Evolutionary conservation across 2,888 invertebrate genomes (phyloP).

Genomic region (Dysmachus trigonus): DNA sequence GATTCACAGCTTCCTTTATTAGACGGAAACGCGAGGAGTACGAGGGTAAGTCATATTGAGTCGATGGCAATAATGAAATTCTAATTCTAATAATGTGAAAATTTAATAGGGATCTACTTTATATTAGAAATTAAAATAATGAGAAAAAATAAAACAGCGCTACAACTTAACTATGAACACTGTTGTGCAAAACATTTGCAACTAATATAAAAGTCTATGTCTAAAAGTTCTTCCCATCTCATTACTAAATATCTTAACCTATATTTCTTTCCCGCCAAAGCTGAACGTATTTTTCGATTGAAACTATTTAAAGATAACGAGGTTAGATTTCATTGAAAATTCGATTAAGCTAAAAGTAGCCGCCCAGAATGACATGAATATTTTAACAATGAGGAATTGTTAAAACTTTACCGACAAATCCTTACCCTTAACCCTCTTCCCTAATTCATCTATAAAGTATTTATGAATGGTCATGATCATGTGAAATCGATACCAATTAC

Average conservation of each 20-base stretch:
- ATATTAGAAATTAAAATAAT: too few species aligned
- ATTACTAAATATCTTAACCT: too few species aligned
- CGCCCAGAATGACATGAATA: not conserved
- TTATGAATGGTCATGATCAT: not conserved
- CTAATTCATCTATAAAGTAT: not conserved
- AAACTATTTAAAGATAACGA: not conserved
- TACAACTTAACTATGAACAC: too few species aligned
- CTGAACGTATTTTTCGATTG: not conserved
- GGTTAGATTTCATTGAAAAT: not conserved
- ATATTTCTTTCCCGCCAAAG: not conserved
- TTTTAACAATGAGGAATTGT: not conserved
- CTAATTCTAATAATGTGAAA: not conserved
- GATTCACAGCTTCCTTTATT: constrained; percentile 61
- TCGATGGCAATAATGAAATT: not conserved
- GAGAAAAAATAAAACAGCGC: too few species aligned
- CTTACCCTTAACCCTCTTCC: not conserved
- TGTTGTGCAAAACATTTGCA: too few species aligned
- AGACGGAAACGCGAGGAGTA: constrained; percentile 60
- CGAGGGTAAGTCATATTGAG: constrained; percentile 57
- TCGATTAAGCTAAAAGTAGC: not conserved
- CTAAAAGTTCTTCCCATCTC: too few species aligned
- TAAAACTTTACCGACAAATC: not conserved
- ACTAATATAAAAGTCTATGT: too few species aligned
- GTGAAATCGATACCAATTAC: not conserved
- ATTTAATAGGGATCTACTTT: too few species aligned